Conservation (phyloP, 2,797 vertebrate genomes). For the Mastacembelus armatus region DNA sequence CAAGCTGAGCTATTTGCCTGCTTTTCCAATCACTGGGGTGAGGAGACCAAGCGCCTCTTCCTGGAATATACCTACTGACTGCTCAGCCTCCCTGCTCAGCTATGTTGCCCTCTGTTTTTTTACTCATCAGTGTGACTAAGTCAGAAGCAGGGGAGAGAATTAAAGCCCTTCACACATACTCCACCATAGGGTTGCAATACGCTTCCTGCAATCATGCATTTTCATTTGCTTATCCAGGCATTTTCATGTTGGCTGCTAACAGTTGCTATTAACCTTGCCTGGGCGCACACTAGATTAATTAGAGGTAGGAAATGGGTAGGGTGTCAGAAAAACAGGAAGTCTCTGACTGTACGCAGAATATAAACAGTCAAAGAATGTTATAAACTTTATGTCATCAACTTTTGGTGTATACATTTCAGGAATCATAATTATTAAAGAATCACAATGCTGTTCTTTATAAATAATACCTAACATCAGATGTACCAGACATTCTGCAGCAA, state of each 20-base stretch:
- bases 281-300: conserved; percentile 52
- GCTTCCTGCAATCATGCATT: conserved; percentile 10
- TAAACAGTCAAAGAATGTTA: no score
- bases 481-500: no score
- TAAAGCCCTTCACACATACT: conserved; percentile 35
- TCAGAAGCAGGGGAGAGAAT: conserved; percentile 35
- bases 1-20: conserved; percentile 74
- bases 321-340: conserved; percentile 13
- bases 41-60: conserved; percentile 49
- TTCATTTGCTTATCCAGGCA: conserved; percentile 49
- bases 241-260: conserved; percentile 37
- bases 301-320: conserved; percentile 48
- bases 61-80: conserved; percentile 68
- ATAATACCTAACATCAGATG: no score
- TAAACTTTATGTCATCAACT: no score
- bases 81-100: no score
- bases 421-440: no score
- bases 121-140: conserved; percentile 12
- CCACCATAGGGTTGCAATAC: conserved; percentile 4
- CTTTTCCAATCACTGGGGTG: conserved; percentile 69
- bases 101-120: no score
- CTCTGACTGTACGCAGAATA: conserved; percentile 4
- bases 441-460: no score
- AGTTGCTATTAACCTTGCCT: conserved; percentile 57
- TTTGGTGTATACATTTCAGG: neutral